Evolutionary conservation across 2,888 invertebrate genomes (phyloP).

Genomic region (Torymus aiolomorphi): DNA sequence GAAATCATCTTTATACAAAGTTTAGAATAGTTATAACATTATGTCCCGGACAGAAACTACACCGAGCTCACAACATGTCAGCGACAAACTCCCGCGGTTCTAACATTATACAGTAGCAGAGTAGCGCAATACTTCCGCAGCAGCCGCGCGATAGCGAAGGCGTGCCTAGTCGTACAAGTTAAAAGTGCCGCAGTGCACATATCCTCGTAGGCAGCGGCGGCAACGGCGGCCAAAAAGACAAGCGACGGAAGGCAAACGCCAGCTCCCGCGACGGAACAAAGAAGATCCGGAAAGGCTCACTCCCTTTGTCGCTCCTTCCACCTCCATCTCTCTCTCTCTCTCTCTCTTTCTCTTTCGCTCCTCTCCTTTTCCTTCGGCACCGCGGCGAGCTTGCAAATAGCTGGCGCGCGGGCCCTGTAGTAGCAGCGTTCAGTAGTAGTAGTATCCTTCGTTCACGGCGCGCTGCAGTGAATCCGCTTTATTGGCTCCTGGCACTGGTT

Average conservation of each 20-base stretch:
- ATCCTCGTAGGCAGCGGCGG: too few species aligned
- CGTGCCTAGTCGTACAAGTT: neutral
- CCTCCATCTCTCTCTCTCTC: neutral
- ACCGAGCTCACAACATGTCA: too few species aligned
- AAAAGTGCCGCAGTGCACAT: neutral
- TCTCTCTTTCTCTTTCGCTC: neutral
- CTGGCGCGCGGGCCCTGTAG: neutral
- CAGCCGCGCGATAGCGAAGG: slow-evolving; percentile 6
- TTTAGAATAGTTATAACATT: too few species aligned
- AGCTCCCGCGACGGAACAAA: neutral
- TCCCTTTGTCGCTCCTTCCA: slow-evolving; percentile 20
- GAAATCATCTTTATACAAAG: too few species aligned
- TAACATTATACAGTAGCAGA: too few species aligned
- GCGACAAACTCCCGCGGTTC: too few species aligned
- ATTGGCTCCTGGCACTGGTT: slow-evolving; percentile 13
- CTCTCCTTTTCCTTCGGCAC: neutral
- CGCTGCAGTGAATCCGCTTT: slow-evolving; percentile 9
- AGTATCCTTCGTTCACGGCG: neutral
- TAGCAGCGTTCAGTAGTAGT: too few species aligned
- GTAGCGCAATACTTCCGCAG: neutral
- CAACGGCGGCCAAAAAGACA: neutral
- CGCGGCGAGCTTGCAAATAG: slow-evolving; percentile 24
- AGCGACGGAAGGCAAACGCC: neutral
- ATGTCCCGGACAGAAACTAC: too few species aligned
- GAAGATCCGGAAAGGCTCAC: slow-evolving; percentile 10